These are phyloP conservation scores for Rhopilema esculentum DNA, from an alignment of 30 jellyfish, hydroid and myxozoan genomes.

Conservation along the genomic window DNA sequence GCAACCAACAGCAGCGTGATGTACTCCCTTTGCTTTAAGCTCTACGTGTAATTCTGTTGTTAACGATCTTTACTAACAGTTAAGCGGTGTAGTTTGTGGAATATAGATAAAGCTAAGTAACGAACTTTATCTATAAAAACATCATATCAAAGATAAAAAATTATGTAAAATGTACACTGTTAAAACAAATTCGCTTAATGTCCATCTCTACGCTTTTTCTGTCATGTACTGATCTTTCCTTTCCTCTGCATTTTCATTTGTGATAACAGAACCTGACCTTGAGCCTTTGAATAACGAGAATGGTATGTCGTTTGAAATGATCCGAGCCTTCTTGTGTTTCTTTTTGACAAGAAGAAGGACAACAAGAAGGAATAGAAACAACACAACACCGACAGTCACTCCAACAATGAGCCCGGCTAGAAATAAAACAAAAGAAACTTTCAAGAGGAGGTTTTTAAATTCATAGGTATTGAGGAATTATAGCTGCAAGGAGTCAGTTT, in stretches of 20 bases:
- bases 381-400: constrained; percentile 82
- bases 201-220: background rate
- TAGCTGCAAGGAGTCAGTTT: no score
- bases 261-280: constrained; percentile 3
- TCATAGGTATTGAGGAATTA: no score
- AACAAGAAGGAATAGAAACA: constrained; percentile 78
- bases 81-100: no score
- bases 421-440: constrained; percentile 52
- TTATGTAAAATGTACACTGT: no score
- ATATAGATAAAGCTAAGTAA: no score
- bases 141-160: no score
- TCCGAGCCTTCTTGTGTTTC: background rate
- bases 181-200: no score
- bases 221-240: background rate
- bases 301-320: background rate
- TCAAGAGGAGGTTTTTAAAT: constrained; percentile 31
- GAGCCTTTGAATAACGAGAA: constrained; percentile 16
- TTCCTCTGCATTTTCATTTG: background rate
- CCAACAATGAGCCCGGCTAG: constrained; percentile 81
- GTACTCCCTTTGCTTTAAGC: no score
- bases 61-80: no score
- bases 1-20: no score
- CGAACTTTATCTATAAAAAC: no score
- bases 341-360: constrained; percentile 36
- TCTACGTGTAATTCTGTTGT: no score